These are phyloP conservation scores for Mystacornis crossleyi DNA, from an alignment of 2,113 vertebrate genomes.

Conservation along the genomic window DNA sequence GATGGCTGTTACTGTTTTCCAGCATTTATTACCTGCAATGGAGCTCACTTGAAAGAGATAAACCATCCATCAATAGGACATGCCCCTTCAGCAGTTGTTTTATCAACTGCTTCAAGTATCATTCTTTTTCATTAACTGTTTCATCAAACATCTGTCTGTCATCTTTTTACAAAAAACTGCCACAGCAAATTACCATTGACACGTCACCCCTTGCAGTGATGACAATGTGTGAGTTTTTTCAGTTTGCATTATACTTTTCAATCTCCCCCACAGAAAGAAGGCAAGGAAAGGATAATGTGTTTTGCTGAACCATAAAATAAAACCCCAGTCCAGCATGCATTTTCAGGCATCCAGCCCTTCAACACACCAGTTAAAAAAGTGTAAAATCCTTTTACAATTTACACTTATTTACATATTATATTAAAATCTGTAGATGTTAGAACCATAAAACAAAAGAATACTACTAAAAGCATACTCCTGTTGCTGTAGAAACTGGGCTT, in stretches of 20 bases:
- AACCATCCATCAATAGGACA: slow-evolving; percentile 10
- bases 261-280: not conserved
- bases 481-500: slow-evolving; percentile 6
- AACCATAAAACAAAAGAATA: not conserved
- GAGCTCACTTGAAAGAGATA: not conserved
- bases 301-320: not conserved
- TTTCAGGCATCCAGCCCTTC: not conserved
- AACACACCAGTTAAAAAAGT: not conserved
- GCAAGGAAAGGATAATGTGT: not conserved
- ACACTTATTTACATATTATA: not conserved
- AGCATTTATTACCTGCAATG: slow-evolving; percentile 7
- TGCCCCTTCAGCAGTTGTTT: not conserved
- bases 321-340: not conserved
- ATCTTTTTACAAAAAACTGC: not conserved
- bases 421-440: not conserved
- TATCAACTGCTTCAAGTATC: not conserved
- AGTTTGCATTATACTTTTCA: not conserved
- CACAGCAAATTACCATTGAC: not conserved
- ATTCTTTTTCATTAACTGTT: slow-evolving; percentile 17
- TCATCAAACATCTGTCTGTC: not conserved
- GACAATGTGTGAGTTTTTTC: not conserved
- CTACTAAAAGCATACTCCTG: not conserved
- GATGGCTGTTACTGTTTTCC: not conserved
- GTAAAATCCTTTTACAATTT: not conserved
- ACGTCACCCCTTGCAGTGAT: not conserved